phyloP scores from a whole-genome alignment of 2,113 vertebrate species.

The Corythaixoides concolor region DNA sequence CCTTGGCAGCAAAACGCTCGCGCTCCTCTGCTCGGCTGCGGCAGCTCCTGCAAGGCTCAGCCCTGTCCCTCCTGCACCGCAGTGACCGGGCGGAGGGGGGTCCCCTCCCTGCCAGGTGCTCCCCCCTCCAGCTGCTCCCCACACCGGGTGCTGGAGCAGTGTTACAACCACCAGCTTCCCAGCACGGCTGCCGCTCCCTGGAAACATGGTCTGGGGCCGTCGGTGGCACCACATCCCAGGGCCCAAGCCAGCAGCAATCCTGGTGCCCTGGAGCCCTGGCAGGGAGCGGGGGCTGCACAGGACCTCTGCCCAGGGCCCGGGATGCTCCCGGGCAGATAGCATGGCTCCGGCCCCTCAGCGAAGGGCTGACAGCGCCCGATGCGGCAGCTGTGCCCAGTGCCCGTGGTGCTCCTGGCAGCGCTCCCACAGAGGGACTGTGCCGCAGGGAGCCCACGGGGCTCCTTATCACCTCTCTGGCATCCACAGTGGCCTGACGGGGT shows the following conservation, averaged over 20 bases:
- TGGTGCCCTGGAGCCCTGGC: not conserved
- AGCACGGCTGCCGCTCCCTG: not conserved
- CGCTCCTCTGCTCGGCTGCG: not conserved
- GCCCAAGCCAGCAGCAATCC: not conserved
- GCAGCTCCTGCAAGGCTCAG: not conserved
- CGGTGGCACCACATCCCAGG: rapidly evolving
- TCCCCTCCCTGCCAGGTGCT: rapidly evolving
- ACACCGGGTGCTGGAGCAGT: not conserved
- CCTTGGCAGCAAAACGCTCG: not conserved
- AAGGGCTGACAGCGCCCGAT: not conserved
- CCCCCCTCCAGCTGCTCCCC: not conserved
- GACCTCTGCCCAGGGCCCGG: not conserved
- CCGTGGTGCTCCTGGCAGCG: not conserved
- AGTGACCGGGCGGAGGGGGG: rapidly evolving
- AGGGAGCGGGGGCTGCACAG: not conserved
- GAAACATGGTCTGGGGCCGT: not conserved
- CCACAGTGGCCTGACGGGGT: rapidly evolving
- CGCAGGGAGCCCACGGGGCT: not conserved
- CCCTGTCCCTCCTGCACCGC: not conserved
- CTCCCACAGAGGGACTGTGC: rapidly evolving
- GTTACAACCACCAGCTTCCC: not conserved
- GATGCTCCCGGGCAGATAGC: not conserved
- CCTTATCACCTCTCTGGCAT: not conserved
- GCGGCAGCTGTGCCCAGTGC: rapidly evolving
- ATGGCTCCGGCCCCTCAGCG: rapidly evolving